Base-by-base conservation (phyloP, 1,140 invertebrate genomes). In the Eumaeus atala region DNA sequence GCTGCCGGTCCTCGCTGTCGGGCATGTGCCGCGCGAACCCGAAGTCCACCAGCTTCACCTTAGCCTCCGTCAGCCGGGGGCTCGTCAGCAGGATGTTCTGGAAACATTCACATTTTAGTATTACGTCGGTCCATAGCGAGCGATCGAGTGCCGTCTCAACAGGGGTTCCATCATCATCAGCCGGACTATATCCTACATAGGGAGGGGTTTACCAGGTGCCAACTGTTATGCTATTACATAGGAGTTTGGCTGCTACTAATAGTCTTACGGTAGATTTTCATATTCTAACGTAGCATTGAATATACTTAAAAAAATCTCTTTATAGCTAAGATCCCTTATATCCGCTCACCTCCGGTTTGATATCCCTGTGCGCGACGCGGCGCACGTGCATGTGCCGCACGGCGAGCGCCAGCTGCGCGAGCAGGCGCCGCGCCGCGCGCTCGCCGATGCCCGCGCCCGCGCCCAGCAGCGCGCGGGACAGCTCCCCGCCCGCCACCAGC, bases 41-140 rank as follows among this genome's bases (percentile, higher is more conserved):
- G 87, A 98, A 98, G 82, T 98, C 96, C 2, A 97, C 94, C 14
- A 98, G 92, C 76, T 96, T 96, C 3, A 97, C 90, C 49, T 92
- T 89, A 0, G 93, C 91, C 55, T 92, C 89, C 7, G 58, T 60
- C 36, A 84, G 59, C 0, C 74, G 59, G 2, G 55, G 54, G 16
- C 67, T 71, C 6, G 74, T 75, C 47, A 85, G 65, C 1, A 85
- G 66, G 8, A 85, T 82, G 47, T 85, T 85, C 82, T 85, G 65
- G 0, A 52, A 71, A 28, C 21, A 6, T 28, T n/a, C n/a, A n/a
- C n/a, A n/a, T n/a, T n/a, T n/a, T n/a, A n/a, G n/a, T n/a, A n/a
- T n/a, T n/a, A n/a, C n/a, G n/a, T n/a, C n/a, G n/a, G n/a, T n/a
- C n/a, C n/a, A n/a, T n/a, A n/a, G n/a, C n/a, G n/a, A n/a, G n/a